Evolutionary conservation across 2,113 vertebrate species (phyloP).

Genomic region (Crypturellus undulatus): DNA sequence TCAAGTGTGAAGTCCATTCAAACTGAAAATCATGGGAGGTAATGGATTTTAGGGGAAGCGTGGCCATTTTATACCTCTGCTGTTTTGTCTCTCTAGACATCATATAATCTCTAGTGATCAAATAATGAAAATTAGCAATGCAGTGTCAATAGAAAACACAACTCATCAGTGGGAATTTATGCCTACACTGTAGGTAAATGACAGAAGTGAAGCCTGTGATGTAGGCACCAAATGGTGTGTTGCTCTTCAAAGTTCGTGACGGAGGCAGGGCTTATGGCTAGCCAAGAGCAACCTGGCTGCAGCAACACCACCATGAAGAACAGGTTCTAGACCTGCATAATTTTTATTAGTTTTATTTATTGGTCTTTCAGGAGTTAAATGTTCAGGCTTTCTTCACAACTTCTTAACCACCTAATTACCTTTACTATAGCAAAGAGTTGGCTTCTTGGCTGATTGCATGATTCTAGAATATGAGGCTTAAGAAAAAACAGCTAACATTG

Average conservation of each 20-base stretch:
- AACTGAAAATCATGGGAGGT: background rate
- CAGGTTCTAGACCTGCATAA: background rate
- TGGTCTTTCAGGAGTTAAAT: background rate
- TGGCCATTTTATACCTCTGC: background rate
- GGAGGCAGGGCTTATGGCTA: background rate
- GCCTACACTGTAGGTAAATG: background rate
- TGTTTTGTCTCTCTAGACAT: background rate
- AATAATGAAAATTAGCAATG: background rate
- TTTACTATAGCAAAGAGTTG: background rate
- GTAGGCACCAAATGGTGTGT: background rate
- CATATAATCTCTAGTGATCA: background rate
- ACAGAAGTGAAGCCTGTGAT: background rate
- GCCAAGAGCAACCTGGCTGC: background rate
- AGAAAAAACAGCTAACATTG: background rate
- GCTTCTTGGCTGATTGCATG: background rate
- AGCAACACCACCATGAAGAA: background rate
- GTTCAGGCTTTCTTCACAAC: background rate
- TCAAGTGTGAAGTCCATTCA: background rate
- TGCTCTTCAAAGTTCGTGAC: background rate
- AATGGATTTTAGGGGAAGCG: background rate
- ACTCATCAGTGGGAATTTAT: background rate
- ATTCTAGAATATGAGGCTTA: background rate
- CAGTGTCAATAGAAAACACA: background rate
- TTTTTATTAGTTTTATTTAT: background rate
- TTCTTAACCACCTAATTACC: background rate